Percentiles rank a stretch among this genome's conserved stretches.
phyloP scores from a whole-genome alignment of 2,113 vertebrate species.

The Poeciliopsis prolifica region DNA sequence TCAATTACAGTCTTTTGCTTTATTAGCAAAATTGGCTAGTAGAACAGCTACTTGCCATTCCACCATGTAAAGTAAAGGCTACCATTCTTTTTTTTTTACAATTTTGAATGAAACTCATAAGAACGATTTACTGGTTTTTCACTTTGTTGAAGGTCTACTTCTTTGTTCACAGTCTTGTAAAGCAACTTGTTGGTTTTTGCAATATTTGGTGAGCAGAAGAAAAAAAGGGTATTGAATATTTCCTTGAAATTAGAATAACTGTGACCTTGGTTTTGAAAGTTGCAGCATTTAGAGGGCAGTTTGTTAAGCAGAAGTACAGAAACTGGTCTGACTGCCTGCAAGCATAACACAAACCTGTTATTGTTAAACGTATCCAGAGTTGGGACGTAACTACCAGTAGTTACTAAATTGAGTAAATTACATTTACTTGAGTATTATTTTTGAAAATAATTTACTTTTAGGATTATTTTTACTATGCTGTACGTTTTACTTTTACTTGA shows the following conservation, averaged over 20 bases:
- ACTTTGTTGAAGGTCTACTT: not conserved
- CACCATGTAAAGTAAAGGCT: not conserved
- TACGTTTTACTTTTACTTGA: no score
- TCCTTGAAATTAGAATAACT: no score
- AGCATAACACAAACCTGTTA: not conserved
- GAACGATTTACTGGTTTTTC: not conserved
- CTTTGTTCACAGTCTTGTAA: not conserved
- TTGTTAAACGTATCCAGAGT: not conserved
- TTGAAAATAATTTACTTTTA: no score
- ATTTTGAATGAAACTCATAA: not conserved
- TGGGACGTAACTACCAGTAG: no score
- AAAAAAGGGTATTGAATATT: no score
- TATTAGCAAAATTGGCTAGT: not conserved
- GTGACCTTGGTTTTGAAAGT: no score
- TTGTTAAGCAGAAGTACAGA: not conserved
- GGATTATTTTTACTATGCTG: no score
- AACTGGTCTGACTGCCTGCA: not conserved
- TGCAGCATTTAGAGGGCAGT: not conserved
- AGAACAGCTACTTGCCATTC: not conserved
- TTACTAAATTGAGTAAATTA: no score
- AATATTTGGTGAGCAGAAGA: no score
- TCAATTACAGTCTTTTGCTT: not conserved
- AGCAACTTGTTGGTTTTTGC: no score
- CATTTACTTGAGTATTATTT: no score
- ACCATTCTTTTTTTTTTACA: not conserved